Conservation (phyloP, 2,113 vertebrate genomes). For the Menura novaehollandiae region DNA sequence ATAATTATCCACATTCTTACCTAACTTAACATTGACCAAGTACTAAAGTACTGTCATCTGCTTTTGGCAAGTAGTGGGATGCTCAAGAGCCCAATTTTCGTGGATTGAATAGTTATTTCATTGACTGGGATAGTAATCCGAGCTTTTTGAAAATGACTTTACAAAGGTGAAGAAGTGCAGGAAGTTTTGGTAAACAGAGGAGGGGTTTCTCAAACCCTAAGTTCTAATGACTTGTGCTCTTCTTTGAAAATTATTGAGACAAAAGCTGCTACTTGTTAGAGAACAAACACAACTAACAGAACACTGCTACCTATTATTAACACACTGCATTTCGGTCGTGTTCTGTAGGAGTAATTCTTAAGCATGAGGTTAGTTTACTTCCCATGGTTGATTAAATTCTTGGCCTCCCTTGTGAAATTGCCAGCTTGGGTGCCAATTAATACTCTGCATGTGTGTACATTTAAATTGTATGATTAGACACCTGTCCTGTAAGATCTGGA, state of each 20-base stretch:
- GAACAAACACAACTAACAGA: background rate
- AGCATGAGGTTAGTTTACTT: constrained; percentile 8
- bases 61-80: background rate
- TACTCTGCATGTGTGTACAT: constrained; percentile 1
- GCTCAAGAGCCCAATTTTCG: background rate
- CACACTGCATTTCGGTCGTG: background rate
- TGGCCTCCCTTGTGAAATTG: constrained; percentile 48
- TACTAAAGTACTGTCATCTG: background rate
- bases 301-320: background rate
- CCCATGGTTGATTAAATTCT: constrained; percentile 48
- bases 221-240: background rate
- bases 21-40: background rate
- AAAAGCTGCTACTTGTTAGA: background rate
- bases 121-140: background rate
- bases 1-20: background rate
- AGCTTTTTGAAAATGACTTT: background rate
- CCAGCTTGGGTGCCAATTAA: constrained; percentile 42
- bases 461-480: constrained; percentile 48
- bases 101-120: background rate
- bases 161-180: background rate
- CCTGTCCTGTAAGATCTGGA: constrained; percentile 41
- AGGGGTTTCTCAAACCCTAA: background rate
- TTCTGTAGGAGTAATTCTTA: background rate
- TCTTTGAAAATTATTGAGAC: background rate
- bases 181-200: background rate